Evolutionary conservation across 2,888 invertebrate genomes (phyloP), one percentile per base, ranked within the genome.

Genomic region (Acanthosoma haemorrhoidale): DNA sequence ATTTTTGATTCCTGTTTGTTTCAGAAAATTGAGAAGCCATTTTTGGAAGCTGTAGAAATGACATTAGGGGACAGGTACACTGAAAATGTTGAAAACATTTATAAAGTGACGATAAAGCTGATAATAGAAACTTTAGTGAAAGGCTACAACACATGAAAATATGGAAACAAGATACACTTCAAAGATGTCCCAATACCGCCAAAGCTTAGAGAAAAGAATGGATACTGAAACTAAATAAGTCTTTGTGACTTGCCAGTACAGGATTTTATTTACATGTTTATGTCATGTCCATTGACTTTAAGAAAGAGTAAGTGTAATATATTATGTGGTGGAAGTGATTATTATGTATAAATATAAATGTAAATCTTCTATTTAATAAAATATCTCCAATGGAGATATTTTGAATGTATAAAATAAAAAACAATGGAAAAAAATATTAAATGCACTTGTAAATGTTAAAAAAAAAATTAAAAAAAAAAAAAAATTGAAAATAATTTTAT

Each of bases 1-100:
- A n/a, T n/a, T n/a, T n/a, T n/a, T n/a, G n/a, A 8, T 31, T 59
- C 72, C 71, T 72, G 75, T 74, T 76, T 75, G 76, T 84, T 83
- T 2, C 88, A 95, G 95, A 91, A 88, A 87, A 90, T 95, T 76
- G 93, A 94, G 79, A 86, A 88, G 76, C 94, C 95, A 1, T 95
- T 95, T 81, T 82, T 95, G 76, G 86, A 88, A 78, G 92, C 95
- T 0, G 94, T 94, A 9, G 87, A 90, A 78, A 86, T 87, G 73
- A 94, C 94, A 0, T 83, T 95, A 36, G 93, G 91, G 3, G 94
- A 94, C 75, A 85, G 94, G 73, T 94, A 92, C 82, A 92, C 94
- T 9, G 89, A 91, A 66, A 93, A 94, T 81, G 91, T 95, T 75
- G 92, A 93, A 78, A 88, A 87, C 76, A 92, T 94, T 77, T 95